Evolutionary conservation across 1,140 invertebrate species (phyloP).

Genomic region (Cheumatopsyche charites): DNA sequence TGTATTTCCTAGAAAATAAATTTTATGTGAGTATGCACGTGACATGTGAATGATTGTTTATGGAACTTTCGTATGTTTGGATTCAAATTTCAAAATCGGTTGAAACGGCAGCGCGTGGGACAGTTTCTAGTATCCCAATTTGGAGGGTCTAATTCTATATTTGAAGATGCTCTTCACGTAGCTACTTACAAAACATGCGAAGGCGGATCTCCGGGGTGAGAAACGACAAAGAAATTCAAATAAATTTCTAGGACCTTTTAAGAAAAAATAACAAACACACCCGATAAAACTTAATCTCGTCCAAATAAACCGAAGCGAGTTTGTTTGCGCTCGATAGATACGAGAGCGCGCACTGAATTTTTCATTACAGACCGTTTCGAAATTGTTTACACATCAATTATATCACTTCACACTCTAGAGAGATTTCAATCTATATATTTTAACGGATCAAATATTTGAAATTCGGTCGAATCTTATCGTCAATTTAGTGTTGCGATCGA

Average conservation of each 20-base stretch:
- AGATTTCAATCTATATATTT: not conserved
- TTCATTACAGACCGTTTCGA: no score
- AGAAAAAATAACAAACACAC: no score
- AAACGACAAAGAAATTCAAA: no score
- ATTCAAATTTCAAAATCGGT: slow-evolving; percentile 15
- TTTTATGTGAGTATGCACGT: no score
- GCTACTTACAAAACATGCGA: no score
- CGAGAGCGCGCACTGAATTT: not conserved
- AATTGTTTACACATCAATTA: not conserved
- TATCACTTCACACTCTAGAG: not conserved
- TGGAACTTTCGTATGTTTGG: not conserved
- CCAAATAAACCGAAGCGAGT: not conserved
- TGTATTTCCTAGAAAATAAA: no score
- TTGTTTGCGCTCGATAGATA: not conserved
- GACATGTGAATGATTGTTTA: no score
- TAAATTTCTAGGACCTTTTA: no score
- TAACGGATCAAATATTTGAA: not conserved
- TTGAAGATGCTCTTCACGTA: slow-evolving; percentile 8
- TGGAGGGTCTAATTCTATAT: slow-evolving; percentile 16
- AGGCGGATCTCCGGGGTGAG: no score
- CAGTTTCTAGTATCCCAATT: not conserved
- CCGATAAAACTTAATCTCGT: no score
- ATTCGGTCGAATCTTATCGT: not conserved
- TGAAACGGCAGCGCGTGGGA: slow-evolving; percentile 2
- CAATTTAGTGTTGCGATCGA: no score